Base-by-base conservation (phyloP, 2,797 vertebrate genomes). In the Acanthis flammea region DNA sequence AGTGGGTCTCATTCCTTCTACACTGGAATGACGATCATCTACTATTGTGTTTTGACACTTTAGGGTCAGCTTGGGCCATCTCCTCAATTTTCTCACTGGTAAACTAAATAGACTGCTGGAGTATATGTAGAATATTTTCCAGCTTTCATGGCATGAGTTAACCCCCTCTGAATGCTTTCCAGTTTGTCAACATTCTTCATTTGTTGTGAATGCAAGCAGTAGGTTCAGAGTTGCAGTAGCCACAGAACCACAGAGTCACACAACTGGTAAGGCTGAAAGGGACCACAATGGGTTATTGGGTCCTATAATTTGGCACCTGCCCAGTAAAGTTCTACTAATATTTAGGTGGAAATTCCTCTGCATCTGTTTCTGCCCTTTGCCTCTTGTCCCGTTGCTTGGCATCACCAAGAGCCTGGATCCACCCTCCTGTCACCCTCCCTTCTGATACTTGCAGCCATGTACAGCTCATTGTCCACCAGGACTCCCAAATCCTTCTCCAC, bases 31-130 rank as follows among this genome's bases (percentile, higher is more conserved):
- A 75, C 54, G 35, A 79, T 68, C 30, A 44, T 22, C 8, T 78
- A 23, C 10, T 41, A 10, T 12, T 41, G n/a, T 76, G 28, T 66
- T 90, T 83, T 55, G 44, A 47, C 4, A 15, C 15, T 28, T 73
- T 31, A 90, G 22, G 13, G 7, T 86, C 74, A 73, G 25, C 17
- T 68, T 35, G 62, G 14, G 9, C 27, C 22, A 62, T 45, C 14
- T 61, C 42, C 58, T 71, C 58, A 74, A 63, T 63, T 81, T 92
- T 81, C 10, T 87, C 24, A 30, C 31, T 91, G 30, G 53, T 68
- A 71, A 84, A 24, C 6, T 84, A 55, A 83, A 86, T 25, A 81
- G n/a, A 53, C 12, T 57, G 6, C 19, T 65, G 28, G 23, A 57
- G 30, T 39, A 53, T 45, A 16, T 7, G 19, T 14, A 44, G 12